Conservation (phyloP, 2,888 invertebrate genomes). For the Drosophila demipolita region DNA sequence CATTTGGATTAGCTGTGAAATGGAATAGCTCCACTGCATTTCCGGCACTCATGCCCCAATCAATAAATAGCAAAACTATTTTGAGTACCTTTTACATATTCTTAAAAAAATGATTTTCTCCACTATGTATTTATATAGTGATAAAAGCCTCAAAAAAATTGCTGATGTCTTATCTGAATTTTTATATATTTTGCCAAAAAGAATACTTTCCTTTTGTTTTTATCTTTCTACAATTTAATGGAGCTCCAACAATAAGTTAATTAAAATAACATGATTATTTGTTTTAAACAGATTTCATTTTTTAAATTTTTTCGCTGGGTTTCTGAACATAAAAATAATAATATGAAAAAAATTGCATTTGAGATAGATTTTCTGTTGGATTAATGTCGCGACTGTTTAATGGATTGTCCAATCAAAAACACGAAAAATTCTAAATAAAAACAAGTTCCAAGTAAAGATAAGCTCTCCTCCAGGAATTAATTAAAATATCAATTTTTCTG, state of each 20-base stretch:
- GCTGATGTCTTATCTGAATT: background rate
- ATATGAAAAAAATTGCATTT: background rate
- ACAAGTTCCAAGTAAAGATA: background rate
- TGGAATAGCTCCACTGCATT: slow-evolving; percentile 3
- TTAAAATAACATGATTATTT: background rate
- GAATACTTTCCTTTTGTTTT: background rate
- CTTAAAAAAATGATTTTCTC: no score
- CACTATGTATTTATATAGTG: background rate
- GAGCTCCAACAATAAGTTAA: background rate
- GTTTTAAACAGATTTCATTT: background rate
- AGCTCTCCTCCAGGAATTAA: background rate
- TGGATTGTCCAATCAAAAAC: background rate
- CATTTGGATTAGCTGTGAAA: slow-evolving; percentile 25
- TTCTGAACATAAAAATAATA: background rate
- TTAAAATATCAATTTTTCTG: background rate
- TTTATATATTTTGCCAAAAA: background rate
- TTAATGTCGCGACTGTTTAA: background rate
- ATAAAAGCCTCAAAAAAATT: background rate
- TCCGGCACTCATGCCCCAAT: background rate
- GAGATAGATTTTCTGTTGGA: background rate
- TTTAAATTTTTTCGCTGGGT: background rate
- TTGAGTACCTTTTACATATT: background rate
- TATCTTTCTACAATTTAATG: background rate
- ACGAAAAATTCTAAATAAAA: background rate
- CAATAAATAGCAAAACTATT: background rate